Base-by-base conservation (phyloP, 2,797 vertebrate genomes). In the Eupleurogrammus muticus region DNA sequence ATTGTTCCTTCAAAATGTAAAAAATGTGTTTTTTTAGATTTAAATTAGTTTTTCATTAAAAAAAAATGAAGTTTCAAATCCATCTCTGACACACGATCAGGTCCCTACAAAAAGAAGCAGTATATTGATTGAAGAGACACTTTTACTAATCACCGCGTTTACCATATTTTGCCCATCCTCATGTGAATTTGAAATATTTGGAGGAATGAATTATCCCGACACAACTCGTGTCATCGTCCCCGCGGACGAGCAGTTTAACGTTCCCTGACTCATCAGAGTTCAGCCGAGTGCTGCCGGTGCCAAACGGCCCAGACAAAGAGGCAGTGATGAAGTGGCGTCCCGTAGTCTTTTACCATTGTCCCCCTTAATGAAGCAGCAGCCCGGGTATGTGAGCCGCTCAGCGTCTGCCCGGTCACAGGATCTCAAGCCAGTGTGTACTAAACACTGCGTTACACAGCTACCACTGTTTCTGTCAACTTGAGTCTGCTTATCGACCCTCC, bases 391-490 rank as follows among this genome's bases (percentile, higher is more conserved):
- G 28, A 77, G 28, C 64, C 32, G 70, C 80, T 71, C 50, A 0
- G 50, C 32, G 24, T 80, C 64, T 70, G 36, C 32, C 21, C 34
- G 76, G 83, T 91, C 91, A 90, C 87, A 84, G 71, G 88, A 75
- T 70, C 68, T 59, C 36, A 57, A 20, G 32, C 16, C 59, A 20
- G 24, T 54, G 71, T 70, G 74, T 40, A 23, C 49, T 79, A 60
- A 86, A 86, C 80, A 81, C 16, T 8, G 38, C 0, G 8, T 52
- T 16, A 82, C 77, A 73, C 64, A 60, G 35, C 50, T 2, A 36
- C 32, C 50, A 47, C 70, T 80, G 75, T 85, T 70, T 61, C 62
- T 63, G 28, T 64, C 61, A 21, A 50, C 75, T n/a, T 24, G 13
- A 3, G 38, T 32, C 28, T 0, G 20, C 54, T 61, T 16, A 35